A percentile compares a stretch with the other conserved stretches of the same genome.
phyloP scores from a whole-genome alignment of 2,113 vertebrate species.

The Taxidea taxus region DNA sequence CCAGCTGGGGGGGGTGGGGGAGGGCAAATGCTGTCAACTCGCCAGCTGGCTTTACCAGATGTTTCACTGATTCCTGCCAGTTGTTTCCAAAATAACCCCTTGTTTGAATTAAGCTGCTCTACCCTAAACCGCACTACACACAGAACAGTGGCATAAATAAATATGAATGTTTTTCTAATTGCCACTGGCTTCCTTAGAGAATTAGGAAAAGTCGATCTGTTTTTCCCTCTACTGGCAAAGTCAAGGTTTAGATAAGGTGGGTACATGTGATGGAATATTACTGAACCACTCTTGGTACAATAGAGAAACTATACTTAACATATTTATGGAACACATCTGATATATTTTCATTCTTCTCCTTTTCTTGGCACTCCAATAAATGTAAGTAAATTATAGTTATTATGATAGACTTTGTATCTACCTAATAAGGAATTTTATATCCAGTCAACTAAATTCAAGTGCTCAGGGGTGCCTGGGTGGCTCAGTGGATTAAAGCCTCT shows the following conservation, averaged over 20 bases:
- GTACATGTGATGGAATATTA: background rate
- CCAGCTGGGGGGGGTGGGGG: background rate
- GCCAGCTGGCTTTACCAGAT: constrained; percentile 5
- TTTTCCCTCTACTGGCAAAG: background rate
- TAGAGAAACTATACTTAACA: background rate
- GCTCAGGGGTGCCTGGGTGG: too few relatives aligned
- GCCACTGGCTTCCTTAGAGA: background rate
- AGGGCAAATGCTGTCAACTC: background rate
- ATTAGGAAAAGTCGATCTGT: background rate
- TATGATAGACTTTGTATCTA: background rate
- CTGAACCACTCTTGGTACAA: background rate
- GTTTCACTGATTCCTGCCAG: background rate
- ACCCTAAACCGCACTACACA: background rate
- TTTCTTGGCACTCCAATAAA: background rate
- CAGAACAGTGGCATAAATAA: background rate
- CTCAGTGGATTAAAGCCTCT: too few relatives aligned
- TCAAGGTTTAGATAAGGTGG: background rate
- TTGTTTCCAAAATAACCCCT: constrained; percentile 7
- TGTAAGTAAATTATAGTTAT: background rate
- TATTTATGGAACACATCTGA: background rate
- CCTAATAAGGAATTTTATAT: background rate
- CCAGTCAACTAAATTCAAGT: background rate
- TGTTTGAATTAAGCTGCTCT: background rate
- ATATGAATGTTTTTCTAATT: background rate
- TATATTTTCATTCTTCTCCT: background rate